Conservation (phyloP, 1,140 invertebrate genomes). For the Heliothis virescens region DNA sequence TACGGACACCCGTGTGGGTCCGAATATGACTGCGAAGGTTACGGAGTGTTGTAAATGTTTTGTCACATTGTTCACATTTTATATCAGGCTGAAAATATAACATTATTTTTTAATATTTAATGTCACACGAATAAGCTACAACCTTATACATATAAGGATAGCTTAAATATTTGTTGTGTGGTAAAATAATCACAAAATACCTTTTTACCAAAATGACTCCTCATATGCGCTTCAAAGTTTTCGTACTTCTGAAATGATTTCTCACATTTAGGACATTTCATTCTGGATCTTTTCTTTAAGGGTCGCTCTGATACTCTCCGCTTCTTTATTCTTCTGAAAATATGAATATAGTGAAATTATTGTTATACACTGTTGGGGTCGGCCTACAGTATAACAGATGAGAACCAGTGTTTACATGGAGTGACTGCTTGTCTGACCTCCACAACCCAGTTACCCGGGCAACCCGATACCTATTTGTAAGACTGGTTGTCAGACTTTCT, state of each 20-base stretch:
- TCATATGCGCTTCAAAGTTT: constrained; percentile 84
- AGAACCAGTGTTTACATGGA: no score
- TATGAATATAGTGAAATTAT: neutral
- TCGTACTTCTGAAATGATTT: constrained; percentile 84
- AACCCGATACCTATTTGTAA: no score
- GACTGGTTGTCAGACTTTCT: no score
- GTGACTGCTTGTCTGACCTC: no score
- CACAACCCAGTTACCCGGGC: no score
- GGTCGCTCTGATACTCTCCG: constrained; percentile 25
- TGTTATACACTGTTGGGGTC: no score
- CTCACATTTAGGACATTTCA: constrained; percentile 84
- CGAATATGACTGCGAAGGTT: constrained; percentile 89
- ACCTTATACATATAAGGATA: neutral
- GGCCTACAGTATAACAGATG: no score
- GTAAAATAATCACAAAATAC: constrained; percentile 55
- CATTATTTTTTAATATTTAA: neutral
- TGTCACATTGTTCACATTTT: constrained; percentile 82
- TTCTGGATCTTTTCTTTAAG: constrained; percentile 64
- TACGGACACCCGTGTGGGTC: constrained; percentile 92
- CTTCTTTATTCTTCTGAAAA: constrained; percentile 42
- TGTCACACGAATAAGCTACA: neutral
- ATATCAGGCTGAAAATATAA: constrained; percentile 78
- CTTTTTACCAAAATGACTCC: constrained; percentile 84
- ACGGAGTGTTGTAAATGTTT: constrained; percentile 78
- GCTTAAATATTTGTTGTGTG: neutral